Percentiles rank a stretch among this genome's conserved stretches.
phyloP scores from a whole-genome alignment of 2,113 vertebrate genomes.

The Diadophis punctatus region DNA sequence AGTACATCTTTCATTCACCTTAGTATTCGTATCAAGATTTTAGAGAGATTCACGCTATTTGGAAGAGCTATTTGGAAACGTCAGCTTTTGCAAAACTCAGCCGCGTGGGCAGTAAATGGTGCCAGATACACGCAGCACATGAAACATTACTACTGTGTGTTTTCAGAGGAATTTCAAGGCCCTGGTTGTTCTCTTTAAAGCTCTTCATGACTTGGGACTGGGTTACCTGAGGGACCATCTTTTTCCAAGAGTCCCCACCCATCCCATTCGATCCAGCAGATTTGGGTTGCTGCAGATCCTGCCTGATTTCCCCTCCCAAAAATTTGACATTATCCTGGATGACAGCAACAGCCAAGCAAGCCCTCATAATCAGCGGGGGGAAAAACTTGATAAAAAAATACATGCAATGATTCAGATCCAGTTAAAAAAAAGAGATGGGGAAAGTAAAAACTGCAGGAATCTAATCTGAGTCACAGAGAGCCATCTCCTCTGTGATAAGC shows the following conservation, averaged over 20 bases:
- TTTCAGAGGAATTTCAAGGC: background rate
- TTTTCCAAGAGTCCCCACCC: background rate
- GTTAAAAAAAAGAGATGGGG: background rate
- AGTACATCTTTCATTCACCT: background rate
- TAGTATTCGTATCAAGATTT: background rate
- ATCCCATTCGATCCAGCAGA: background rate
- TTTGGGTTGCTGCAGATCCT: background rate
- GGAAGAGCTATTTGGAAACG: background rate
- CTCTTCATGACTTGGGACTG: background rate
- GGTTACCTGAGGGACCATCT: background rate
- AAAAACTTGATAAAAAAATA: background rate
- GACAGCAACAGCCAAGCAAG: background rate
- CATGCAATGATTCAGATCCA: background rate
- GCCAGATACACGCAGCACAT: background rate
- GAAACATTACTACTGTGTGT: background rate
- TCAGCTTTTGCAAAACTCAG: background rate
- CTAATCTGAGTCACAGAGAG: background rate
- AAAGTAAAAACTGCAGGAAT: background rate
- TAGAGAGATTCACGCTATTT: background rate
- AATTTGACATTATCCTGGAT: background rate
- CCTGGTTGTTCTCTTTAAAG: background rate
- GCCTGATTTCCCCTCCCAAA: background rate
- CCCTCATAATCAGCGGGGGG: background rate
- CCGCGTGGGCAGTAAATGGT: background rate
- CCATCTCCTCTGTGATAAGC: background rate